Base-by-base conservation (phyloP, 2,888 invertebrate species). In the Tetragnatha montana region DNA sequence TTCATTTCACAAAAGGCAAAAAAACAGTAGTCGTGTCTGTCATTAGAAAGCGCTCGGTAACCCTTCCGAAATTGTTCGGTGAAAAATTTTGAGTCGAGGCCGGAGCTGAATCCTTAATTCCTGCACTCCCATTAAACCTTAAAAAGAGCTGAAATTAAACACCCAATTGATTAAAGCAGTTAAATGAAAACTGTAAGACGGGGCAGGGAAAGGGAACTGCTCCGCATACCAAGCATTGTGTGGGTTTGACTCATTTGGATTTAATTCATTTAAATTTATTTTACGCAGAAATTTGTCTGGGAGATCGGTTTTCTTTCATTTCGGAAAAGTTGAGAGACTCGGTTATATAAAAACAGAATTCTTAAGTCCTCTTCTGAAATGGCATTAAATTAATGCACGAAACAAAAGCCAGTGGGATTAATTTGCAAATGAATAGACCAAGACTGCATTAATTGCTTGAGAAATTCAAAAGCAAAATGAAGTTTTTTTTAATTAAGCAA, bases 141-240 rank as follows among this genome's bases (percentile, higher is more conserved):
- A 81, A 68, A 35, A 35, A 68, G 22, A 73, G 10, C 51, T 19
- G 49, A 70, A 35, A 79, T 47, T 73, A 86, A 79, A 79, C 79
- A 80, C 21, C 50, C 51, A 79, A 71, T 79, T 79, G 79, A 79
- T 86, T 86, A 86, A 79, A 86, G 19, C n/a, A 60, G 78, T 76
- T 68, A 35, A 84, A 76, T 74, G 75, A 71, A 71, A 81, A 79
- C 22, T 60, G 6, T n/a, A 60, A 60, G 69, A 71, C 49, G 3
- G 21, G 19, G 10, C 6, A n/a, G 50, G n/a, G 35, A 35, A 74
- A 74, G 35, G 14, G 69, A 17, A 12, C 12, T 4, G 12, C 6
- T 60, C 60, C 70, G 49, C 69, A 47, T 69, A 47, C 47, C 50
- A 81, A 71, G 71, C 49, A 71, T 71, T 81, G 14, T 71, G 70